Percentiles rank a stretch among this genome's conserved stretches.
phyloP scores from a whole-genome alignment of 1,140 invertebrate species.

The Anoplophora glabripennis region DNA sequence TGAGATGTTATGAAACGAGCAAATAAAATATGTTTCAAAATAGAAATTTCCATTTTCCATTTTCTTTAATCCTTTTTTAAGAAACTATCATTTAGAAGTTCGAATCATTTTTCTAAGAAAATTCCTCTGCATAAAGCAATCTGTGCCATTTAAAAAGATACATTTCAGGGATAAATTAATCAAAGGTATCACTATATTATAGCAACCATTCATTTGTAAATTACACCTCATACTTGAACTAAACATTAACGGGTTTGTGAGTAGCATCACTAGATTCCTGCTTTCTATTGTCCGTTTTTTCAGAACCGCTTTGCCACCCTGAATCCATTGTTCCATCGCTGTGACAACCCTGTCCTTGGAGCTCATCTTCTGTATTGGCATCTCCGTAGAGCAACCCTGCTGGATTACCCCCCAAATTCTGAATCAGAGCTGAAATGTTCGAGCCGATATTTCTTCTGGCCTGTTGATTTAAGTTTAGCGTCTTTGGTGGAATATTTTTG shows the following conservation, averaged over 20 bases:
- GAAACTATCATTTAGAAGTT: too few species aligned
- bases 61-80: too few species aligned
- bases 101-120: too few species aligned
- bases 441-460: constrained; percentile 40
- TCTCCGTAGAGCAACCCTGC: constrained; percentile 45
- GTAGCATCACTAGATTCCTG: constrained; percentile 8
- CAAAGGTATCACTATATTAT: too few species aligned
- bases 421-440: constrained; percentile 47
- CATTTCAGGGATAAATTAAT: too few species aligned
- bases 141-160: too few species aligned
- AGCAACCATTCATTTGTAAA: too few species aligned
- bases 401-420: constrained; percentile 47
- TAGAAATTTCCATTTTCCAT: too few species aligned
- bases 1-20: not conserved
- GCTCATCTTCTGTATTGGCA: constrained; percentile 41
- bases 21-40: too few species aligned
- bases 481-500: constrained; percentile 40
- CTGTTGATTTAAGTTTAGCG: constrained; percentile 34
- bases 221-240: not conserved
- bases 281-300: constrained; percentile 34
- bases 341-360: constrained; percentile 40
- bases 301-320: constrained; percentile 49
- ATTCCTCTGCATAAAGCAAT: too few species aligned
- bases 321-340: constrained; percentile 49
- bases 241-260: constrained; percentile 31